Evolutionary conservation across 2,888 invertebrate species (phyloP), one percentile per base, ranked within the genome.

Genomic region (Orthosia gracilis): DNA sequence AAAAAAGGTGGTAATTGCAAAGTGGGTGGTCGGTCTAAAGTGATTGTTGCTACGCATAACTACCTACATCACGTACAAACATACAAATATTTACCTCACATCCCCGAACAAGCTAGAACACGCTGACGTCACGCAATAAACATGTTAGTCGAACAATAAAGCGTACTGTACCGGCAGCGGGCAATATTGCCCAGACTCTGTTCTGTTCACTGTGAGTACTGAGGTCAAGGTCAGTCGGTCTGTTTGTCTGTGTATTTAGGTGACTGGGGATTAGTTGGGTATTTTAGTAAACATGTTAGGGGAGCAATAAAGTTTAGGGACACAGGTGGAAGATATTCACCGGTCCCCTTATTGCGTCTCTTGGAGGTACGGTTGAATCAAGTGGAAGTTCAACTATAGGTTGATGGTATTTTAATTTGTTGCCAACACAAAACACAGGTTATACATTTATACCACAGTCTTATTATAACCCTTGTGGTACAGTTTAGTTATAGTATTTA

Each of bases 111-210:
- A 61, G 66, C 12, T 57, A 26, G 26, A 31, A 57, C 45, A 21
- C 12, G 7, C 31, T 69, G 73, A 78, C 65, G 68, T 78, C 65
- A 21, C 21, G 47, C 59, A 63, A 67, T 83, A 73, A 83, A 69
- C 58, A 69, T 67, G 57, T 76, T 64, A 49, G 21, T 18, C 4
- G 47, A 61, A 59, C 57, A 78, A 80, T 82, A 80, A 78, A 82
- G 66, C 21, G 72, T 82, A 26, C 65, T 55, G 77, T 61, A 64
- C 58, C 58, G 58, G 78, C 64, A 76, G 67, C 57, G n/a, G 52
- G 47, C 31, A 58, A 70, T 69, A 69, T 78, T 73, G 45, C 59
- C 52, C 69, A 71, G 69, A 69, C n/a, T 71, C 57, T 77, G 40
- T 40, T 69, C 50, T 77, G 40, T 40, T 61, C 50, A 61, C 63